Conservation (phyloP, 2,888 invertebrate genomes). For the Mimas tiliae region DNA sequence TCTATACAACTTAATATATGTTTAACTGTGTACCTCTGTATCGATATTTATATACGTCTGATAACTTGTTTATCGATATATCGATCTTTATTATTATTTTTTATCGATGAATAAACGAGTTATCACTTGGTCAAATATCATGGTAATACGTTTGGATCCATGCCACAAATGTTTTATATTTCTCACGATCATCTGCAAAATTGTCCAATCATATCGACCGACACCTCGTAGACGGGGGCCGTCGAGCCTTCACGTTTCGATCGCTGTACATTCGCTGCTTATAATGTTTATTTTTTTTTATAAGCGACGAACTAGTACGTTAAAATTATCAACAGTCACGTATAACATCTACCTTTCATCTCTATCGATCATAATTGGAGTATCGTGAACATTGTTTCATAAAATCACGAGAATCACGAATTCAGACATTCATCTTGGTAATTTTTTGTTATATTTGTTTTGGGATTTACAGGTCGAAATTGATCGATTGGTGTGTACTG, state of each 20-base stretch:
- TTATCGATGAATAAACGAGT: background rate
- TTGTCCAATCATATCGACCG: background rate
- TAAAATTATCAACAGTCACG: conserved; percentile 23
- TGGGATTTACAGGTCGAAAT: background rate
- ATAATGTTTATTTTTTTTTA: conserved; percentile 28
- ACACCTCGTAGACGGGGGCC: conserved; percentile 13
- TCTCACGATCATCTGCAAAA: background rate
- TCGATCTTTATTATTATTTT: background rate
- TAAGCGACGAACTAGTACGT: conserved; percentile 35
- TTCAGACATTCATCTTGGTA: conserved; percentile 4
- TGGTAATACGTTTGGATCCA: background rate
- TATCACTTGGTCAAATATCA: background rate
- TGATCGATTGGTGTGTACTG: background rate
- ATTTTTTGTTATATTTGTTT: background rate
- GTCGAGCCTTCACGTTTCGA: background rate
- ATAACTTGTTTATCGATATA: conserved; percentile 11
- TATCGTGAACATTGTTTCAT: conserved; percentile 22
- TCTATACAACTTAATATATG: conserved; percentile 15
- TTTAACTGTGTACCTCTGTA: conserved; percentile 3
- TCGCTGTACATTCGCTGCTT: conserved; percentile 24
- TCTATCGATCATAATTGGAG: conserved; percentile 34
- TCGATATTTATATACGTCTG: background rate
- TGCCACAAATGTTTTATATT: conserved; percentile 1
- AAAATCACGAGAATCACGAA: conserved; percentile 4
- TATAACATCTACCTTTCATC: conserved; percentile 80